Base-by-base conservation (phyloP, 1,140 invertebrate genomes). In the Akabosia matsudoensis region DNA sequence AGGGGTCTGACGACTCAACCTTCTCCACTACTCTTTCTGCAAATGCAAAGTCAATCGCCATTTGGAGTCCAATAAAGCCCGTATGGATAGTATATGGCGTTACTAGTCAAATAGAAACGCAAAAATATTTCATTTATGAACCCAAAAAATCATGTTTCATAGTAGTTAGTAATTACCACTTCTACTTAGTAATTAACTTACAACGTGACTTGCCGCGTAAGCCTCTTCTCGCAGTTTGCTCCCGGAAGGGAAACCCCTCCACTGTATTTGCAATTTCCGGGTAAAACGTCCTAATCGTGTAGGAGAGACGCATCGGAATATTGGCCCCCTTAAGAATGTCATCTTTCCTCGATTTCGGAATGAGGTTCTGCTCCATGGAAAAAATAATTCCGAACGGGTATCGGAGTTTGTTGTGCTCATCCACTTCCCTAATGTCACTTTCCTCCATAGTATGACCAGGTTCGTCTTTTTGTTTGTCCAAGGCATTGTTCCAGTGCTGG, bases 271-370 rank as follows among this genome's bases (percentile, higher is more conserved):
- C 2, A 10, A 51, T 7, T 13, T 45, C 70, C 4, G 70, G 7
- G 70, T 37, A 72, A 37, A 37, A 45, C 34, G 70, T 37, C 4
- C 70, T 13, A 72, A 72, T 72, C 2, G 70, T 72, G 33, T 37
- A 72, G 1, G 3, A 3, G 1, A 72, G 33, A 18, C 13, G n/a
- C 22, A 1, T 24, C 7, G 70, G 70, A 13, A 72, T 4, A 24
- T 34, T 26, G 13, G 34, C 22, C 18, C 45, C 24, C 10, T 10
- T 10, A 22, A 22, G 4, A 22, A 72, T 72, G 4, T 37, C 13
- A 1, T 37, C 22, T 7, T n/a, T 3, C 14, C n/a, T 22, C 18
- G 13, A 16, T 7, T 45, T n/a, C 10, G 3, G 10, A 4, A 67
- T 45, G 1, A 45, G 33, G n/a, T 18, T 24, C n/a, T 34, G 33